Percentiles rank a stretch among this genome's conserved stretches.
These are phyloP conservation scores for Silurus glanis DNA, from an alignment of 2,113 vertebrate genomes.

Conservation along the genomic window DNA sequence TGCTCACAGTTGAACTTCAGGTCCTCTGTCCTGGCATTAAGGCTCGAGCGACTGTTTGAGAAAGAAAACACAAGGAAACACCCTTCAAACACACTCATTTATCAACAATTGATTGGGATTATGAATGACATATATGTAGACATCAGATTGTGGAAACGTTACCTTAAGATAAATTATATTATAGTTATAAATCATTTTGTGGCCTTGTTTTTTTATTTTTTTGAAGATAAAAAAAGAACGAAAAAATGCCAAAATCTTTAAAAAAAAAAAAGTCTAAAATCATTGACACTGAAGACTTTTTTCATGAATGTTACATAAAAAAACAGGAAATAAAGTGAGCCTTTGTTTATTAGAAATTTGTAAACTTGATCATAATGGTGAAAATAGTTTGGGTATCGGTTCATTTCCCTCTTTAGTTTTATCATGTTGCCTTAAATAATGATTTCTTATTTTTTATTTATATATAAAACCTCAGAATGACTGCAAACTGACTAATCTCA, in stretches of 20 bases:
- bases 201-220: no score
- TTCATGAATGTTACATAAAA: no score
- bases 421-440: neutral
- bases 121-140: no score
- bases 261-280: no score
- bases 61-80: neutral
- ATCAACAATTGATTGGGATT: no score
- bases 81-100: neutral
- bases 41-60: conserved; percentile 80
- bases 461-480: neutral
- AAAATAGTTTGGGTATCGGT: neutral
- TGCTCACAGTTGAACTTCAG: conserved; percentile 85
- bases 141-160: no score
- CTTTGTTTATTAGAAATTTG: neutral
- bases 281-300: no score
- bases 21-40: conserved; percentile 81
- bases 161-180: no score
- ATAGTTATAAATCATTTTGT: no score
- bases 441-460: neutral
- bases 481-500: no score
- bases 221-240: no score
- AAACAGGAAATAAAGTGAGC: neutral
- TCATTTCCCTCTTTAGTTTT: neutral
- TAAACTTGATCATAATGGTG: neutral
- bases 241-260: no score